Base-by-base conservation (phyloP, 53 echinoderm and acorn worm species). In the Hippasteria phrygiana region DNA sequence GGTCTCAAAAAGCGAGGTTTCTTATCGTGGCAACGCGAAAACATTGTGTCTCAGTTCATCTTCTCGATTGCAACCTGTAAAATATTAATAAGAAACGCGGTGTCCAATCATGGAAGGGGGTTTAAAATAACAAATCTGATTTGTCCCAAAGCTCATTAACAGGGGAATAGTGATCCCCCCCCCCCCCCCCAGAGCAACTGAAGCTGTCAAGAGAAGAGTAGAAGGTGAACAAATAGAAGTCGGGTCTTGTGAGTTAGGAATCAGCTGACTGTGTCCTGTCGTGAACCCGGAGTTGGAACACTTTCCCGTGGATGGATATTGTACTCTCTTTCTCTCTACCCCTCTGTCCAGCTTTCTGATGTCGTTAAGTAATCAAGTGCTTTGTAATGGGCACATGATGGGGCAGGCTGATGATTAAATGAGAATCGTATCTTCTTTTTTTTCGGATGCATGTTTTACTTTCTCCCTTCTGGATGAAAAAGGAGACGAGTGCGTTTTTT, bases 281-380 rank as follows among this genome's bases (percentile, higher is more conserved):
- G 82, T 82, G 82, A 82, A 82, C 82, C 28, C 82, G 16, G 12
- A 2, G 6, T 29, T 75, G 50, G 24, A 32, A 18, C 26, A 5
- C 9, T 41, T 73, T 73, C 32, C 42, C 9, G 13, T 9, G 73
- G 13, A 27, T 27, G 62, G 80, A 39, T 4, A 26, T 43, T 40
- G 73, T 73, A 73, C 59, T 59, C 51, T 51, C 16, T 14, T 18
- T 3, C 27, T 59, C 22, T 8, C 59, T 59, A 26, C 17, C 35
- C 32, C n/a, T n/a, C n/a, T 29, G 33, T 66, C 33, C n/a, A n/a
- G n/a, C n/a, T n/a, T 10, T 66, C 73, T 42, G 82, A 66, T 82
- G 67, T 82, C 17, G 66, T 82, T 82, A 82, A 32, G 59, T 43
- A 64, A 78, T 78, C 78, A 78, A 62, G 78, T 78, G 59, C 39